Percentiles rank a stretch among this genome's conserved stretches.
phyloP scores from a whole-genome alignment of 2,797 vertebrate species.

The Semaprochilodus insignis region DNA sequence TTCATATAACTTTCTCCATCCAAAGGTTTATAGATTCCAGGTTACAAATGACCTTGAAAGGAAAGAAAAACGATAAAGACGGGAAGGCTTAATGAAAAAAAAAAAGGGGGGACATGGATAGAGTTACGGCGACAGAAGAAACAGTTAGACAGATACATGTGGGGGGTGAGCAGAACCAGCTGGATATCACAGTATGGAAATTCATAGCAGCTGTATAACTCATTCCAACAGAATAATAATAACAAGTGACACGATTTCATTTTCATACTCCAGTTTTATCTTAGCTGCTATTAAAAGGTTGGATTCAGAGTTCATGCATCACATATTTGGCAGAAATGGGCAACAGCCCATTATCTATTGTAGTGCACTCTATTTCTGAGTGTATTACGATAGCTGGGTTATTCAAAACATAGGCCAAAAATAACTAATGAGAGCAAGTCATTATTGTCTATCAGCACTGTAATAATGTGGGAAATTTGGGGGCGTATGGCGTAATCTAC shows the following conservation, averaged over 20 bases:
- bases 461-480: conserved; percentile 51
- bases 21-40: conserved; percentile 83
- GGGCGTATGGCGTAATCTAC: conserved; percentile 42
- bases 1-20: conserved; percentile 84
- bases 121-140: conserved; percentile 53
- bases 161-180: conserved; percentile 3
- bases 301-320: not conserved
- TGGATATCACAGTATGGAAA: not conserved
- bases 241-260: conserved; percentile 18
- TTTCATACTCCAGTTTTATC: not conserved
- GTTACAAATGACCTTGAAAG: conserved; percentile 79
- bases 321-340: conserved; percentile 27
- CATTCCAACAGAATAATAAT: conserved; percentile 1
- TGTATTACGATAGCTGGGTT: conserved; percentile 25
- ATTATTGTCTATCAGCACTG: conserved; percentile 54
- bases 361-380: conserved; percentile 39
- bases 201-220: not conserved
- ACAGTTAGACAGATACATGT: not conserved
- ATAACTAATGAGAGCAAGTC: conserved; percentile 46
- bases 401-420: conserved; percentile 43
- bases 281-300: not conserved
- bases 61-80: conserved; percentile 47
- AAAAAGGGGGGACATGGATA: conserved; percentile 66
- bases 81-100: conserved; percentile 59
- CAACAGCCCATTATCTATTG: conserved; percentile 40